Evolutionary conservation across 2,113 vertebrate species (phyloP).

Genomic region (Poicephalus gulielmi): DNA sequence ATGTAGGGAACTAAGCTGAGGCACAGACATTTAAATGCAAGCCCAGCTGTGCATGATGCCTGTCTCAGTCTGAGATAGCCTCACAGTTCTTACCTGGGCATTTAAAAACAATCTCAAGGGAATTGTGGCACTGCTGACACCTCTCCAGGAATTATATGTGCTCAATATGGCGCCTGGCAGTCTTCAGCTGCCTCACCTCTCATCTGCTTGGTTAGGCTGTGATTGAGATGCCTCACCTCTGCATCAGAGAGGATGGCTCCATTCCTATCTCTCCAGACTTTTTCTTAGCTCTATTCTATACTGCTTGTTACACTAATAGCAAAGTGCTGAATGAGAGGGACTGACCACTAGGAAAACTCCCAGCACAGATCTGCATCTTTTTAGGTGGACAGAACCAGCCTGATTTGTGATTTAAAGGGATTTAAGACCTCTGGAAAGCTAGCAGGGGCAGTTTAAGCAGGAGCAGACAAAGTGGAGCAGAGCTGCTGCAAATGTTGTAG

Average conservation of each 20-base stretch:
- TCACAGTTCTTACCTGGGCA: background rate
- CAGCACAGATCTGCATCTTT: background rate
- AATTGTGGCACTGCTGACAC: background rate
- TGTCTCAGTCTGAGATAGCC: background rate
- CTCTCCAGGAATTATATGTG: background rate
- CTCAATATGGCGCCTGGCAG: background rate
- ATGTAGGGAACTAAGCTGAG: background rate
- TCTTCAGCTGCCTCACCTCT: background rate
- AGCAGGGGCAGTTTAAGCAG: background rate
- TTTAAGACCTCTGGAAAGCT: background rate
- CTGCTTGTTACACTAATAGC: background rate
- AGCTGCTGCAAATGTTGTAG: background rate
- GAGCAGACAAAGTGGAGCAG: background rate
- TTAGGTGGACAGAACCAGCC: background rate
- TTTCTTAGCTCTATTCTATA: background rate
- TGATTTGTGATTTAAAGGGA: background rate
- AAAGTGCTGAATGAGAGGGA: background rate
- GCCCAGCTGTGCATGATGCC: background rate
- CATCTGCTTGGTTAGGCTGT: background rate
- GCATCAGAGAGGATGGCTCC: background rate
- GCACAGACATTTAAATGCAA: background rate
- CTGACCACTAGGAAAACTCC: background rate
- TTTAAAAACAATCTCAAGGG: background rate
- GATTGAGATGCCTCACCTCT: background rate
- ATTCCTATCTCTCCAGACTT: background rate